Conservation (phyloP, 2,797 vertebrate genomes). For the Champsocephalus esox region DNA sequence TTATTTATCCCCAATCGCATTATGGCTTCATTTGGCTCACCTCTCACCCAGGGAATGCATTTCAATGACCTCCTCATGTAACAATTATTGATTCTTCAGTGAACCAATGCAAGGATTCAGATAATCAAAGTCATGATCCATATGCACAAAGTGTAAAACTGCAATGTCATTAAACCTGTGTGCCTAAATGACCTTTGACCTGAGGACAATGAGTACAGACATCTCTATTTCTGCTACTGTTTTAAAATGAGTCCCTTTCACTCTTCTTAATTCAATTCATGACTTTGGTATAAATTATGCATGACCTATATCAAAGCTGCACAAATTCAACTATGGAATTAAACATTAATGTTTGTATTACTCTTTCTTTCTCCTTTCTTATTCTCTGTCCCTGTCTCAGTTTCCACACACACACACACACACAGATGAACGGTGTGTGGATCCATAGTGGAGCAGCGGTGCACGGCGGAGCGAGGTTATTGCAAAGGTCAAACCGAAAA, state of each 20-base stretch:
- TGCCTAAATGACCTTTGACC: slow-evolving; percentile 41
- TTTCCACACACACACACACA: neutral
- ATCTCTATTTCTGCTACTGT: neutral
- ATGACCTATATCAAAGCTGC: slow-evolving; percentile 26
- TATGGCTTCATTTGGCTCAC: slow-evolving; percentile 14
- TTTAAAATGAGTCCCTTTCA: slow-evolving; percentile 7
- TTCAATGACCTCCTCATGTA: slow-evolving; percentile 37
- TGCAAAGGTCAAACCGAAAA: slow-evolving; percentile 68
- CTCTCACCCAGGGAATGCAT: slow-evolving; percentile 19
- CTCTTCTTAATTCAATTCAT: slow-evolving; percentile 23
- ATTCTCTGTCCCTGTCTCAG: no score
- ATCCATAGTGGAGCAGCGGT: slow-evolving; percentile 34
- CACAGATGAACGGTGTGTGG: neutral
- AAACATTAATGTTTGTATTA: slow-evolving; percentile 41
- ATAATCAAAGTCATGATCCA: slow-evolving; percentile 42
- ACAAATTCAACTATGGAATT: slow-evolving; percentile 45
- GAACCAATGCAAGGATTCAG: slow-evolving; percentile 20
- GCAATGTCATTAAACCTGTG: slow-evolving; percentile 25
- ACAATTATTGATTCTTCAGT: slow-evolving; percentile 52
- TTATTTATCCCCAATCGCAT: slow-evolving; percentile 30
- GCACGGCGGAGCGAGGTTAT: slow-evolving; percentile 33
- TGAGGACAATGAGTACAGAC: neutral
- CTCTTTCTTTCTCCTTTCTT: neutral
- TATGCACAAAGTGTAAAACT: neutral
- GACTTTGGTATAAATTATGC: slow-evolving; percentile 29